Evolutionary conservation across 1,140 invertebrate genomes (phyloP).

Genomic region (Ericerus pela): DNA sequence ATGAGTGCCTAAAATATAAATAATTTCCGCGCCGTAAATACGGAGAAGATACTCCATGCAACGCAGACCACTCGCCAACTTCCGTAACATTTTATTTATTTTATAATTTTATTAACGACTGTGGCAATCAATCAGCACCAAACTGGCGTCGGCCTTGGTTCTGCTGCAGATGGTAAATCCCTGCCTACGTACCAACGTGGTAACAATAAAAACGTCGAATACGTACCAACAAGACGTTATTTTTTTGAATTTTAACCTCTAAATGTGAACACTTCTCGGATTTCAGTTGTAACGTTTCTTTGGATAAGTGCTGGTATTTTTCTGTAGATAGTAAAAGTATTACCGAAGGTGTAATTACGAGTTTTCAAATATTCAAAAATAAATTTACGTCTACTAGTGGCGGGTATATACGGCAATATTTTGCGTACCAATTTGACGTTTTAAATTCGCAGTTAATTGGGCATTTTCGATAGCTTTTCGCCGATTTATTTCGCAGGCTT

Average conservation of each 20-base stretch:
- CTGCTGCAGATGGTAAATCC: too few relatives aligned
- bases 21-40: too few relatives aligned
- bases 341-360: neutral
- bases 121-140: too few relatives aligned
- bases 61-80: too few relatives aligned
- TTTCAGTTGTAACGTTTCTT: conserved; percentile 89
- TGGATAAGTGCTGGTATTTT: conserved; percentile 90
- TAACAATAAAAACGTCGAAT: neutral
- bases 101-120: too few relatives aligned
- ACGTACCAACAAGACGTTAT: conserved; percentile 68
- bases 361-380: neutral
- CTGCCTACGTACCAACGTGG: too few relatives aligned
- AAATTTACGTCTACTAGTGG: neutral
- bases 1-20: too few relatives aligned
- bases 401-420: neutral
- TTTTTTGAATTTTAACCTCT: conserved; percentile 93
- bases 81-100: too few relatives aligned
- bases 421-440: conserved; percentile 76
- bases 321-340: conserved; percentile 38
- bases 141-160: too few relatives aligned
- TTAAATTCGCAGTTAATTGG: conserved; percentile 90
- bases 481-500: conserved; percentile 95
- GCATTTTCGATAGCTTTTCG: conserved; percentile 88
- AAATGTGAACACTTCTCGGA: conserved; percentile 82
- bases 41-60: too few relatives aligned